Evolutionary conservation across 1,140 invertebrate genomes (phyloP).

Genomic region (Chironomus tepperi): DNA sequence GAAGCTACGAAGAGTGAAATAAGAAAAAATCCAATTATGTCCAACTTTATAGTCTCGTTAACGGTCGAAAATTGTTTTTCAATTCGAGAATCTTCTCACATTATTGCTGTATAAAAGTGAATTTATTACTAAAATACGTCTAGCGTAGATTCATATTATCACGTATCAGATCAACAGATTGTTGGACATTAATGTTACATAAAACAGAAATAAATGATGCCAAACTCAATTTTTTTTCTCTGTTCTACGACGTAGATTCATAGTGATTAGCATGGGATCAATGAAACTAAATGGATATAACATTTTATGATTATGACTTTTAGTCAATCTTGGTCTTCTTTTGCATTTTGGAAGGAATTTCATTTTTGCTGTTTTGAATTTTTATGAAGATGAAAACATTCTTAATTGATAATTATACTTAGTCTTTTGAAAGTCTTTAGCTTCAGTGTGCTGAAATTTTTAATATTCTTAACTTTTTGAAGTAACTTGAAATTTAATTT

Average conservation of each 20-base stretch:
- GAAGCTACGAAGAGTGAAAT: not conserved
- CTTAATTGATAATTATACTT: no score
- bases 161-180: not conserved
- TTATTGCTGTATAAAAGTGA: not conserved
- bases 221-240: not conserved
- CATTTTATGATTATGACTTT: no score
- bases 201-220: not conserved
- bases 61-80: not conserved
- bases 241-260: not conserved
- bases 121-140: not conserved
- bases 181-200: not conserved
- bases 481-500: no score
- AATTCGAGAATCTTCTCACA: not conserved
- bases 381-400: no score
- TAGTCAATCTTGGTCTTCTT: no score
- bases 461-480: no score
- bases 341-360: no score
- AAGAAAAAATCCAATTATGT: not conserved
- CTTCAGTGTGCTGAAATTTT: no score
- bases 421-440: no score
- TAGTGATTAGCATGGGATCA: no score
- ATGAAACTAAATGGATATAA: no score
- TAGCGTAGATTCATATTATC: not conserved
- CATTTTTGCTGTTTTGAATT: no score
- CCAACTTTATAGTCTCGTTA: not conserved